A percentile compares a stretch with the other conserved stretches of the same genome.
Conservation (phyloP, 2,113 vertebrate genomes). For the Crotalus tigris region DNA sequence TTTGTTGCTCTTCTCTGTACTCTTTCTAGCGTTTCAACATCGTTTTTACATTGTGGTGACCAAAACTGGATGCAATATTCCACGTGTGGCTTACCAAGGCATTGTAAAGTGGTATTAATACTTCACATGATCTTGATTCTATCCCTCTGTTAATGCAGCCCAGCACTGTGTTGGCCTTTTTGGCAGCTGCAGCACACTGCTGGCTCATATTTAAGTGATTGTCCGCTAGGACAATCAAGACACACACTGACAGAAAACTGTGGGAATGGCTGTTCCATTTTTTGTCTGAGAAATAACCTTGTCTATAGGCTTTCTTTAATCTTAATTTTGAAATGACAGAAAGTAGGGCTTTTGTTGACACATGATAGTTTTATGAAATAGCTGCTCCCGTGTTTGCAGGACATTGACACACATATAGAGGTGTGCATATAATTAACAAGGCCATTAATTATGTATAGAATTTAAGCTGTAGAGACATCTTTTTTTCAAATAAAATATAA, state of each 20-base stretch:
- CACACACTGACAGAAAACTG: not conserved
- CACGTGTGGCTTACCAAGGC: too few relatives aligned
- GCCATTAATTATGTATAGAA: not conserved
- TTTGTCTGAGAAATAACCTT: not conserved
- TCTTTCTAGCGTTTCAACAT: too few relatives aligned
- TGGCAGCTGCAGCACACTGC: too few relatives aligned
- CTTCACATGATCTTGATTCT: too few relatives aligned
- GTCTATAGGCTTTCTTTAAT: not conserved
- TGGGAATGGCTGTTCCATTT: conserved; percentile 1
- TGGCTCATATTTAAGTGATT: too few relatives aligned
- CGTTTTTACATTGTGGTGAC: too few relatives aligned
- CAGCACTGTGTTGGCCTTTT: too few relatives aligned
- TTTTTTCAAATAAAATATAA: conserved; percentile 41
- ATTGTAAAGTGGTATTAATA: too few relatives aligned
- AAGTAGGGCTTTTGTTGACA: conserved; percentile 34
- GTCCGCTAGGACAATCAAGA: not conserved
- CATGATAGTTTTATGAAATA: conserved; percentile 21
- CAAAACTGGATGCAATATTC: too few relatives aligned
- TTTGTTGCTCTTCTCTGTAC: too few relatives aligned
- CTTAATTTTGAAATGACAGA: conserved; percentile 5
- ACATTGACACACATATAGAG: not conserved
- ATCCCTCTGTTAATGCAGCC: too few relatives aligned
- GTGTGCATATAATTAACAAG: not conserved
- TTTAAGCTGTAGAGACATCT: conserved; percentile 27
- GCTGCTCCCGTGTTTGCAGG: conserved; percentile 5